phyloP scores from a whole-genome alignment of 2,113 vertebrate genomes.

The Xiphophorus hellerii region DNA sequence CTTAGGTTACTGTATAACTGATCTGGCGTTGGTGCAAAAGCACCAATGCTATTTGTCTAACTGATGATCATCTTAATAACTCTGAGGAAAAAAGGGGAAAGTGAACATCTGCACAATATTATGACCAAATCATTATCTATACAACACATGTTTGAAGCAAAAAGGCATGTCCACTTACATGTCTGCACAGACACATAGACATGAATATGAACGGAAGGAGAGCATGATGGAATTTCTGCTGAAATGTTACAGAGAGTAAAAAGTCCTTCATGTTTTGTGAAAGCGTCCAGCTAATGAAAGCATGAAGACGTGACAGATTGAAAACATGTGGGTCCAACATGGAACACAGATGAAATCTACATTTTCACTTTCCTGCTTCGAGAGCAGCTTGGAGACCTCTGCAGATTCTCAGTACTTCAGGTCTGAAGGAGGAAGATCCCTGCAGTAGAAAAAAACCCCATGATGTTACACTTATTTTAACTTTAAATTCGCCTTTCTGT shows the following conservation, averaged over 20 bases:
- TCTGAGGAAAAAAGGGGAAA: not conserved
- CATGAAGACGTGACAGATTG: slow-evolving; percentile 67
- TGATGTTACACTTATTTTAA: not conserved
- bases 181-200: slow-evolving; percentile 14
- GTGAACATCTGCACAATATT: slow-evolving; percentile 1
- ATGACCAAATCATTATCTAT: slow-evolving; percentile 10
- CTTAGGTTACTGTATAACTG: not conserved
- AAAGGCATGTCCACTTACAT: slow-evolving; percentile 16
- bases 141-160: slow-evolving; percentile 3
- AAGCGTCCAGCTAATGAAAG: slow-evolving; percentile 49
- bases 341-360: slow-evolving; percentile 58
- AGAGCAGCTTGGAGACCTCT: slow-evolving; percentile 16
- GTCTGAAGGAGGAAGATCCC: slow-evolving; percentile 4
- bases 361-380: slow-evolving; percentile 44
- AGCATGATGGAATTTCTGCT: slow-evolving; percentile 45
- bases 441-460: not conserved
- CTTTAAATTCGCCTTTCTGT: not conserved
- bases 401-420: slow-evolving; percentile 22
- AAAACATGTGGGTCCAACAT: slow-evolving; percentile 73
- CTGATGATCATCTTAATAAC: not conserved
- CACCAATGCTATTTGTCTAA: not conserved
- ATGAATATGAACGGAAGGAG: slow-evolving; percentile 3
- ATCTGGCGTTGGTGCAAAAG: slow-evolving; percentile 6
- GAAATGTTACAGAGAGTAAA: slow-evolving; percentile 40
- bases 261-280: slow-evolving; percentile 45